Percentiles rank a stretch among this genome's conserved stretches.
phyloP scores from a whole-genome alignment of 2,888 invertebrate species.

The Hoplodrina ambigua region DNA sequence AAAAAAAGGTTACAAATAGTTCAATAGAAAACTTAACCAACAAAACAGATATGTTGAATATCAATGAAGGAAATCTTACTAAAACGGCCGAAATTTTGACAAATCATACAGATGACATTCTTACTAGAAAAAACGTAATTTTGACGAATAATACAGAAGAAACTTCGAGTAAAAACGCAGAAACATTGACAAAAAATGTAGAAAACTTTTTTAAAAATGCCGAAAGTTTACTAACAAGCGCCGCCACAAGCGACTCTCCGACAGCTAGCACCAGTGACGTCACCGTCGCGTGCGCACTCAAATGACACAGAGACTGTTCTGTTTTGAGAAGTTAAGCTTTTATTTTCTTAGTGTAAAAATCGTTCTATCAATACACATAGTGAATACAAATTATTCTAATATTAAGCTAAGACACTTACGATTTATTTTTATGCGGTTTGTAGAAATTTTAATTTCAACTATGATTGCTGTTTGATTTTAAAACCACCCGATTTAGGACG shows the following conservation, averaged over 20 bases:
- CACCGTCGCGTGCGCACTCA: slow-evolving; percentile 18
- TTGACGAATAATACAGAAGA: slow-evolving; percentile 20
- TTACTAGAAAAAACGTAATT: slow-evolving; percentile 1
- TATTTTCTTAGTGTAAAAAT: slow-evolving; percentile 60
- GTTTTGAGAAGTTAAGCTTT: slow-evolving; percentile 42
- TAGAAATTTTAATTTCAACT: slow-evolving; percentile 66
- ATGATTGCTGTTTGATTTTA: slow-evolving; percentile 58
- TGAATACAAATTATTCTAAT: slow-evolving; percentile 70
- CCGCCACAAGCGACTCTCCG: slow-evolving; percentile 3
- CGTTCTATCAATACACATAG: slow-evolving; percentile 63
- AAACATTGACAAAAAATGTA: slow-evolving; percentile 22
- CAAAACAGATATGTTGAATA: slow-evolving; percentile 12
- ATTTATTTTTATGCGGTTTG: slow-evolving; percentile 67
- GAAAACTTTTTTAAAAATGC: slow-evolving; percentile 28
- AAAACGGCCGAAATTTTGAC: not conserved
- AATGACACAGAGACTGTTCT: slow-evolving; percentile 44
- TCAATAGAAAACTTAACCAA: slow-evolving; percentile 20
- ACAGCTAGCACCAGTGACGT: slow-evolving; percentile 11
- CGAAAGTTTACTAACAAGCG: slow-evolving; percentile 16
- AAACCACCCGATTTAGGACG: slow-evolving; percentile 8
- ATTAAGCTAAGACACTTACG: slow-evolving; percentile 67
- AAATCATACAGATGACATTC: slow-evolving; percentile 10
- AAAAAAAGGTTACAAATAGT: not conserved
- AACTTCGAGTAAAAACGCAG: slow-evolving; percentile 18
- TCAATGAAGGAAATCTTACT: slow-evolving; percentile 6